A percentile compares a stretch with the other conserved stretches of the same genome.
Evolutionary conservation across 2,888 invertebrate species (phyloP).

Genomic region (Pristionchus maxplancki): DNA sequence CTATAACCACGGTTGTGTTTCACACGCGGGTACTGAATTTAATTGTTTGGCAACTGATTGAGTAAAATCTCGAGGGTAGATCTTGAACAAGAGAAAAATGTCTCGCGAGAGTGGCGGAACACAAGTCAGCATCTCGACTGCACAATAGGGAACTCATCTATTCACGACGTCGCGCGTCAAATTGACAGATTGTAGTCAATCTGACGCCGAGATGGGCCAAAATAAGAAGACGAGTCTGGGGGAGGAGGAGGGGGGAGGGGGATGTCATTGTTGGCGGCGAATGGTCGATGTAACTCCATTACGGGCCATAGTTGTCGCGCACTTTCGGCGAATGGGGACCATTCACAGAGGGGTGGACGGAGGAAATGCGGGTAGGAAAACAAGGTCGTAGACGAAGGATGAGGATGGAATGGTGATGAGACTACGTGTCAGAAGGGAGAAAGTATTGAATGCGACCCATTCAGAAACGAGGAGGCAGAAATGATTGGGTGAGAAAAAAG

Average conservation of each 20-base stretch:
- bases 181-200: constrained; percentile 41
- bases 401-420: not conserved
- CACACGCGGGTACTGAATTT: too few relatives aligned
- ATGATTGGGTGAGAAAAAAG: not conserved
- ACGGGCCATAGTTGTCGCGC: not conserved
- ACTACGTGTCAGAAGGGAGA: not conserved
- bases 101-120: too few relatives aligned
- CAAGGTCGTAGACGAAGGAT: not conserved
- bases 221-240: not conserved
- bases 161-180: not conserved
- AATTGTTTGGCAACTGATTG: too few relatives aligned
- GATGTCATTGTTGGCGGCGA: not conserved
- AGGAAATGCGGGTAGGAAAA: not conserved
- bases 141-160: not conserved
- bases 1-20: too few relatives aligned
- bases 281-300: not conserved
- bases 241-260: not conserved
- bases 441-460: not conserved
- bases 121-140: not conserved
- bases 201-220: not conserved
- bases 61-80: too few relatives aligned
- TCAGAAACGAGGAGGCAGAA: not conserved
- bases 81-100: too few relatives aligned
- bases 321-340: not conserved
- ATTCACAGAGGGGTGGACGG: not conserved